phyloP scores from a whole-genome alignment of 2,888 invertebrate genomes.

The Sarcophaga caerulescens region DNA sequence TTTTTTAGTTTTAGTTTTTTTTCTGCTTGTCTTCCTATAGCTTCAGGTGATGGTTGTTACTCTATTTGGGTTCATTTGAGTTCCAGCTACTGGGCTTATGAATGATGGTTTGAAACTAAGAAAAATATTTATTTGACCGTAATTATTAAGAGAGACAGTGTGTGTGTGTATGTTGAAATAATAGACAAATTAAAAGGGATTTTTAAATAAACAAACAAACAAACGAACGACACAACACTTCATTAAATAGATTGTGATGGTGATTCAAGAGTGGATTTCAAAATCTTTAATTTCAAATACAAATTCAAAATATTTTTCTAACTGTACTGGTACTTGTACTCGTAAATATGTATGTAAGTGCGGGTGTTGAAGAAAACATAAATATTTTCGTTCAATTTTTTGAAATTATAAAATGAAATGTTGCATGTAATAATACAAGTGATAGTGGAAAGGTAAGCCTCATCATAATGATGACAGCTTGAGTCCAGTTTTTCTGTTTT shows the following conservation, averaged over 20 bases:
- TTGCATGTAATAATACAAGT: slow-evolving; percentile 7
- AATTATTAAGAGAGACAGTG: neutral
- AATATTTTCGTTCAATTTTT: too few relatives aligned
- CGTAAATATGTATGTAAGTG: neutral
- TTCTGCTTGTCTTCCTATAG: too few relatives aligned
- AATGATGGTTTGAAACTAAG: neutral
- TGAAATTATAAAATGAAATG: neutral
- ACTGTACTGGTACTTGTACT: neutral
- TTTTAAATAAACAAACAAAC: neutral
- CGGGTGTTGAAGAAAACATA: slow-evolving; percentile 35
- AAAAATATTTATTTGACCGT: slow-evolving; percentile 22
- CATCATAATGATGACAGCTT: slow-evolving; percentile 25
- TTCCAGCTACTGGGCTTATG: too few relatives aligned
- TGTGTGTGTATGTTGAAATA: neutral
- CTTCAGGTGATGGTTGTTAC: too few relatives aligned
- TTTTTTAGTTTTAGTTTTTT: too few relatives aligned
- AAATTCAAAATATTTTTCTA: slow-evolving; percentile 11
- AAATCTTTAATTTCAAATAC: too few relatives aligned
- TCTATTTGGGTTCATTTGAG: too few relatives aligned
- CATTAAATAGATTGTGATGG: too few relatives aligned
- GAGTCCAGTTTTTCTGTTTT: slow-evolving; percentile 8
- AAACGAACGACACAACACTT: too few relatives aligned
- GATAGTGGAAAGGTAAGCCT: neutral
- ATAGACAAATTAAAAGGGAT: neutral
- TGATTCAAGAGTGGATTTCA: too few relatives aligned